Evolutionary conservation across 2,888 invertebrate genomes (phyloP), one percentile per base, ranked within the genome.

Genomic region (Trissoscelio sp.): DNA sequence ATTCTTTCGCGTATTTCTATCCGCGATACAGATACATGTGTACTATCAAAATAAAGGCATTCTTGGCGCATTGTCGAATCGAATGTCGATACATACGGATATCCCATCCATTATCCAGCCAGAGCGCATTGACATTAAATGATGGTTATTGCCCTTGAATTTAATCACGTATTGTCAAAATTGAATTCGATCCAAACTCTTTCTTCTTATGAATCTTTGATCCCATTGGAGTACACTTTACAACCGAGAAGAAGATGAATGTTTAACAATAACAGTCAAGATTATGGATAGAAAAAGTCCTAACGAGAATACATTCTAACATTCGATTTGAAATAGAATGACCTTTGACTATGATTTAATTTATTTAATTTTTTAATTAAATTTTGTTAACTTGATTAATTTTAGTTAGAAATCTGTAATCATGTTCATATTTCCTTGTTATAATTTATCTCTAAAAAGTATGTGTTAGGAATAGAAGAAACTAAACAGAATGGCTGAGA

Each of bases 1-100:
- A 72, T 82, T 83, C 79, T 83, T 81, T 81, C 79, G 75, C 70
- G 51, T 83, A 72, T 82, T 79, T 82, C 82, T 83, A 58, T 60
- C 46, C 37, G 14, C 67, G 70, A 67, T 69, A 69, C 55, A 66
- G 48, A 81, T 75, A 78, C 69, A 66, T 39, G 69, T 69, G 73
- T 72, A 69, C 66, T 24, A 72, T 77, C 78, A 72, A 82, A 82
- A 79, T 72, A 66, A 75, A 70, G 60, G 66, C 60, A 78, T 74
- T 66, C 81, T 70, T 75, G 28, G 34, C 48, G 74, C 62, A 74
- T 81, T 74, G 67, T 80, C 70, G 70, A 66, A 75, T 75, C 64
- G 42, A 53, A 66, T 9, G 55, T 67, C 79, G 64, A 64, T 53
- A 18, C 73, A 22, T 24, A 14, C 24, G 67, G 34, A 67, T 57